A percentile compares a stretch with the other conserved stretches of the same genome.
Evolutionary conservation across 1,140 invertebrate genomes (phyloP).

Genomic region (Copidosoma floridanum): DNA sequence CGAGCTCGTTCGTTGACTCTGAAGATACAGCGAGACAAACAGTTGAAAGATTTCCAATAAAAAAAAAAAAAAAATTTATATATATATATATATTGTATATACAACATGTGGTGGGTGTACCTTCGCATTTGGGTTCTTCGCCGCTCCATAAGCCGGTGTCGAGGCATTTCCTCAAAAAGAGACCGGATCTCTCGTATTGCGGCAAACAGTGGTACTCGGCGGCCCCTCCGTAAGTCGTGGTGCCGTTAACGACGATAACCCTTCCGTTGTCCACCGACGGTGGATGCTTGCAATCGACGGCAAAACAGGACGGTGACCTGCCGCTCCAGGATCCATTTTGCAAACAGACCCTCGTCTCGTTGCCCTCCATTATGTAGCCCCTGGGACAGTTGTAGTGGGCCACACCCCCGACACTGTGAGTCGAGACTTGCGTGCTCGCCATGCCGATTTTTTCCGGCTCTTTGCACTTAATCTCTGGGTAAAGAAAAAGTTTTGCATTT

Average conservation of each 20-base stretch:
- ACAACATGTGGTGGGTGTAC: too few relatives aligned
- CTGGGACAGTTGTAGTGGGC: conserved; percentile 79
- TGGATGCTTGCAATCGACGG: conserved; percentile 79
- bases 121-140: conserved; percentile 74
- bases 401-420: conserved; percentile 71
- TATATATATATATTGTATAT: too few relatives aligned
- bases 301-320: conserved; percentile 72
- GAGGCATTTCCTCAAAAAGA: conserved; percentile 77
- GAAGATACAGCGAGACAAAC: conserved; percentile 8
- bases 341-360: conserved; percentile 73
- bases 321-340: conserved; percentile 82
- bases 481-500: background rate
- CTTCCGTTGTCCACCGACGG: conserved; percentile 78
- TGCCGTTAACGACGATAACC: conserved; percentile 81
- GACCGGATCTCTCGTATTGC: conserved; percentile 77
- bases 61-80: too few relatives aligned
- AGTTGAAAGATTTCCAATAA: background rate
- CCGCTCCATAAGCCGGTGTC: conserved; percentile 83
- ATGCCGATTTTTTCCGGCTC: conserved; percentile 64
- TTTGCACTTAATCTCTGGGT: conserved; percentile 73
- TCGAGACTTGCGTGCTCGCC: conserved; percentile 62
- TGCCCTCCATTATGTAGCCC: conserved; percentile 78
- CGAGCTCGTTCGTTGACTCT: conserved; percentile 47
- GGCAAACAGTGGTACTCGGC: conserved; percentile 88
- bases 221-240: conserved; percentile 75